Base-by-base conservation (phyloP, 2,797 vertebrate species). In the Pangasius krempfi region DNA sequence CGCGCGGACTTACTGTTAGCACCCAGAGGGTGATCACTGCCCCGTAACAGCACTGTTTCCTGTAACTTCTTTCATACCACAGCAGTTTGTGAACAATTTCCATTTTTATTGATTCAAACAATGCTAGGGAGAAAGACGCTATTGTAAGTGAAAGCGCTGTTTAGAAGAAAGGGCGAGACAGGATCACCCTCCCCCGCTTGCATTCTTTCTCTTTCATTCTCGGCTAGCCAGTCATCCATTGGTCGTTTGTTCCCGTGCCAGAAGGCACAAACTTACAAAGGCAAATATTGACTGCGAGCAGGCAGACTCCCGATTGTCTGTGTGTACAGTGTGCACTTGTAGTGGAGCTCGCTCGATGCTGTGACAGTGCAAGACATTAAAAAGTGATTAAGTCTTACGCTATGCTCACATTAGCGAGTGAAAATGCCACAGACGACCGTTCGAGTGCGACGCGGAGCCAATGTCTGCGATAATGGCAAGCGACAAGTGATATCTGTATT, bases 271-370 rank as follows among this genome's bases (percentile, higher is more conserved):
- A 88, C 90, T 92, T 79, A 86, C 76, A 92, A 88, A 93, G 91
- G 92, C 93, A 94, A 95, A 96, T 95, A 94, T 93, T 94, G 95
- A 94, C 92, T 89, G 85, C 89, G 87, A 92, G 92, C 90, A 92
- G 90, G 84, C 87, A 89, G 33, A 87, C 89, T 89, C 73, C 66
- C 84, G 70, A 75, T 90, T 89, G 89, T 75, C 83, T 87, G 88
- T 82, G 91, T 78, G 68, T 62, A 90, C 86, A 92, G 86, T 87
- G 87, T 90, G 89, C 91, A 79, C 91, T 92, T 92, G 88, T 88
- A 88, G 86, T 92, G 68, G 7, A 87, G 78, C 86, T 89, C 84
- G 85, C 90, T 90, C 66, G 2, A 56, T 75, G 52, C 37, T 52
- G 60, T 25, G 64, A 88, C 76, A 82, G 68, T 50, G 62, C 37